phyloP scores from a whole-genome alignment of 2,113 vertebrate species.

The Peromyscus californicus region DNA sequence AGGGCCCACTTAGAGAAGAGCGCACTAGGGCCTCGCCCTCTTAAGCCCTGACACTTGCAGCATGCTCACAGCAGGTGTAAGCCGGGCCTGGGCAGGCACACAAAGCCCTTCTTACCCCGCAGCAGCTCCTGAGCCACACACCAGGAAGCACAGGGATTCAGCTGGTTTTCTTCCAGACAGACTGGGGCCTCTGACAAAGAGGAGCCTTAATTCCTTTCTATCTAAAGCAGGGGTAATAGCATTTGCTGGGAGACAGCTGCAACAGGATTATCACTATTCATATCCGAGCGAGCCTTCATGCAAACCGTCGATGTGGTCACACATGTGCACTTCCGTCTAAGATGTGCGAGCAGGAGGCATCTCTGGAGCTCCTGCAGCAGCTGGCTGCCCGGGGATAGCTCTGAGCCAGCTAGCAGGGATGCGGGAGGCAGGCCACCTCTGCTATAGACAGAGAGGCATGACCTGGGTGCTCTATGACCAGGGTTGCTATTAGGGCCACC shows the following conservation, averaged over 20 bases:
- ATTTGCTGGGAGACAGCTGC: conserved; percentile 71
- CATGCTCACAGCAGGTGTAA: conserved; percentile 15
- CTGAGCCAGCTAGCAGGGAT: neutral
- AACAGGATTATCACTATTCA: conserved; percentile 56
- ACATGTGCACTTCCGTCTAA: conserved; percentile 17
- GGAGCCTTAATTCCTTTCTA: conserved; percentile 72
- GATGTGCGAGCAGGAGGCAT: neutral
- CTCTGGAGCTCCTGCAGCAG: conserved; percentile 23
- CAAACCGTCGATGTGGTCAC: conserved; percentile 48
- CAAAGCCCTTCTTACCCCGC: neutral
- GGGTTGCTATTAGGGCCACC: neutral
- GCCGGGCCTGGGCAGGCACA: neutral
- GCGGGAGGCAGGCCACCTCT: neutral
- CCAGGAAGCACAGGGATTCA: neutral
- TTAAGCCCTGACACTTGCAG: neutral
- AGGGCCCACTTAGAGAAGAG: neutral
- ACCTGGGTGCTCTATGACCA: neutral
- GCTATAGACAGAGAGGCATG: neutral
- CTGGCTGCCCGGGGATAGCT: conserved; percentile 64
- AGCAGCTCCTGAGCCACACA: neutral
- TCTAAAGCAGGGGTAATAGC: conserved; percentile 63
- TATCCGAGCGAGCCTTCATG: conserved; percentile 43
- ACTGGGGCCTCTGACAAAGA: conserved; percentile 67
- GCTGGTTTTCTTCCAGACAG: conserved; percentile 66
- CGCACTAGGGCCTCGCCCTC: neutral